These are phyloP conservation scores for Chloroclystis v-ata DNA, from an alignment of 2,888 invertebrate genomes.

Conservation along the genomic window DNA sequence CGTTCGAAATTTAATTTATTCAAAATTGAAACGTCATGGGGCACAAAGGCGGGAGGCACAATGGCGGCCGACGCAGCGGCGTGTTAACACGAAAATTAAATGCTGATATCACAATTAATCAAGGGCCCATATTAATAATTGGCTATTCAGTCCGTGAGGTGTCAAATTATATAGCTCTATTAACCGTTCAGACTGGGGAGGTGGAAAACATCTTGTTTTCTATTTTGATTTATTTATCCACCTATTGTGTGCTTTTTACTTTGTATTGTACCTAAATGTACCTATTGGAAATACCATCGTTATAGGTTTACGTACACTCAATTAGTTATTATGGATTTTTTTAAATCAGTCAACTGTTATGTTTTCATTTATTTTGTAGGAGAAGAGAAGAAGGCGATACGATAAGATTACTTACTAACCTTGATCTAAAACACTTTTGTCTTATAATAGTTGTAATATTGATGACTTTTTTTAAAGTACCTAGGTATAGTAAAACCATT, in stretches of 20 bases:
- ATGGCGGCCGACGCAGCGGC: slow-evolving; percentile 57
- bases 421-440: too few relatives aligned
- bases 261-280: not conserved
- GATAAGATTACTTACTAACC: too few relatives aligned
- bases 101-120: slow-evolving; percentile 79
- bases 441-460: too few relatives aligned
- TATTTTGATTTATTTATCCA: slow-evolving; percentile 26
- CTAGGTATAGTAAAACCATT: too few relatives aligned
- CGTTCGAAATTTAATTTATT: slow-evolving; percentile 79
- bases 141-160: slow-evolving; percentile 76
- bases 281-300: too few relatives aligned
- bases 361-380: too few relatives aligned
- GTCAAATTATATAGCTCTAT: slow-evolving; percentile 78
- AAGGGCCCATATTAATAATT: slow-evolving; percentile 77
- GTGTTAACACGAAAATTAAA: slow-evolving; percentile 78
- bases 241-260: not conserved
- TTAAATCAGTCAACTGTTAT: too few relatives aligned
- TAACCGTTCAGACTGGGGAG: slow-evolving; percentile 71
- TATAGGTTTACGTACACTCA: too few relatives aligned
- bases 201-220: slow-evolving; percentile 42
- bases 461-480: too few relatives aligned
- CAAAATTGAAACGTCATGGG: slow-evolving; percentile 78
- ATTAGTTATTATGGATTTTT: too few relatives aligned
- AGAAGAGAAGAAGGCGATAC: too few relatives aligned
- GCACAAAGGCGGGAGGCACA: slow-evolving; percentile 68